phyloP scores from a whole-genome alignment of 2,797 vertebrate species.

The Cottoperca gobio region DNA sequence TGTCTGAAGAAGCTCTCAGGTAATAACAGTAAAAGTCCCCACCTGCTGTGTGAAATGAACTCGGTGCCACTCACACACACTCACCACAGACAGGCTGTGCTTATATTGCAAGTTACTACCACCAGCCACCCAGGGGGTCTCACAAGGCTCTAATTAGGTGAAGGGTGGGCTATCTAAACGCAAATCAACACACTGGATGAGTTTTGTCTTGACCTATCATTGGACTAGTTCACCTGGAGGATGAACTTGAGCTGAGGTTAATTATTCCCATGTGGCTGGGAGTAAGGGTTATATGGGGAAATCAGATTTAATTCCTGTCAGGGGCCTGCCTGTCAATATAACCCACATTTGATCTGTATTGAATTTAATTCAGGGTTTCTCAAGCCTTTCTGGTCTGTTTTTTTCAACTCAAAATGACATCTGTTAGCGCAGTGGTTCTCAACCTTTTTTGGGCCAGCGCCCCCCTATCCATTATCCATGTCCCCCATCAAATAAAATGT shows the following conservation, averaged over 20 bases:
- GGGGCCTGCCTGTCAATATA: neutral
- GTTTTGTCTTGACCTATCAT: constrained; percentile 48
- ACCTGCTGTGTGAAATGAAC: constrained; percentile 73
- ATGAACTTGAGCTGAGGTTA: constrained; percentile 34
- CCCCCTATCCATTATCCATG: too few species aligned
- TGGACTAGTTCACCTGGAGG: constrained; percentile 51
- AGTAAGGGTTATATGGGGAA: neutral
- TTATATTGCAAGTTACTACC: constrained; percentile 68
- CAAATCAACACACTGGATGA: constrained; percentile 58
- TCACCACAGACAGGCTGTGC: constrained; percentile 66
- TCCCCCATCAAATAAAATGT: too few species aligned
- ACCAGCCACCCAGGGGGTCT: constrained; percentile 61
- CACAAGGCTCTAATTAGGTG: constrained; percentile 74
- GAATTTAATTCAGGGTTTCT: neutral
- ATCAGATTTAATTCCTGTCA: constrained; percentile 14
- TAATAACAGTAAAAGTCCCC: constrained; percentile 80
- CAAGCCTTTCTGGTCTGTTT: neutral
- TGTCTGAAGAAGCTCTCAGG: constrained; percentile 80
- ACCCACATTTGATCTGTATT: neutral
- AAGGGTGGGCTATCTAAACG: constrained; percentile 65
- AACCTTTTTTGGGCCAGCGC: too few species aligned
- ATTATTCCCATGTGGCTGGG: constrained; percentile 22
- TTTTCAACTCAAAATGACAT: too few species aligned
- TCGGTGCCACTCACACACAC: constrained; percentile 62
- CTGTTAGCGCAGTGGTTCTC: too few species aligned